phyloP scores from a whole-genome alignment of 2,797 vertebrate genomes.

The Sphenopsis melanotis region DNA sequence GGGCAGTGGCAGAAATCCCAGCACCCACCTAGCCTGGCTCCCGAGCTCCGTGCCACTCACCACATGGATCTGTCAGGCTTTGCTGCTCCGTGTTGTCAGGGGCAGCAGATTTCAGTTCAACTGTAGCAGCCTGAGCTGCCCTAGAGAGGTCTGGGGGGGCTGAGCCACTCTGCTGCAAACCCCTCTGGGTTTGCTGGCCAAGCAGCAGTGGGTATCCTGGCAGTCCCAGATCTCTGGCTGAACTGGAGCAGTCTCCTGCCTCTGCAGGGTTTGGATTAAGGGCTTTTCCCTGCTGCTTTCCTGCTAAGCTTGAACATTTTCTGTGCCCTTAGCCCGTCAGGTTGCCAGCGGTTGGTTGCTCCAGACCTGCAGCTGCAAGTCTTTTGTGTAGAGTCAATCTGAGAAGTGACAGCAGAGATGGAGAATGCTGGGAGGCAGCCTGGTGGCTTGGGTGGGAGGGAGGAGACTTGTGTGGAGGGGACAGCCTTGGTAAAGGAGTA shows the following conservation, averaged over 20 bases:
- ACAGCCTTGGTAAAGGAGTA: not conserved
- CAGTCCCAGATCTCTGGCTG: not conserved
- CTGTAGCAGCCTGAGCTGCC: not conserved
- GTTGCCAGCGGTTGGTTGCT: not conserved
- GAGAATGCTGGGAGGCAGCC: not conserved
- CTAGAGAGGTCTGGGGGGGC: not conserved
- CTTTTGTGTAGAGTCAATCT: not conserved
- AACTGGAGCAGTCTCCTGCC: not conserved
- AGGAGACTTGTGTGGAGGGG: not conserved
- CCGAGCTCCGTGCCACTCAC: not conserved
- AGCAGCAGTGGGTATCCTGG: not conserved
- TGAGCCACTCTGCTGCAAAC: not conserved
- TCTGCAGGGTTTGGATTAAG: not conserved
- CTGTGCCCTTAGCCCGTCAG: not conserved
- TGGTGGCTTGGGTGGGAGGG: not conserved
- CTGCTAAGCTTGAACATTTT: not conserved
- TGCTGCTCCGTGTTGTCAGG: not conserved
- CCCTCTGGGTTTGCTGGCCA: not conserved
- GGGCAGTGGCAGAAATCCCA: constrained; percentile 31
- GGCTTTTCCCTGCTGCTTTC: not conserved
- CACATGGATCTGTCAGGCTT: not conserved
- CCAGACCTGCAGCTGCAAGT: not conserved
- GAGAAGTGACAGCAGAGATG: not conserved
- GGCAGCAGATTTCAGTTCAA: constrained; percentile 35
- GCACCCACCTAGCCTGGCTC: not conserved